These are phyloP conservation scores for Belgica antarctica DNA, from an alignment of 2,888 invertebrate genomes.

Conservation along the genomic window DNA sequence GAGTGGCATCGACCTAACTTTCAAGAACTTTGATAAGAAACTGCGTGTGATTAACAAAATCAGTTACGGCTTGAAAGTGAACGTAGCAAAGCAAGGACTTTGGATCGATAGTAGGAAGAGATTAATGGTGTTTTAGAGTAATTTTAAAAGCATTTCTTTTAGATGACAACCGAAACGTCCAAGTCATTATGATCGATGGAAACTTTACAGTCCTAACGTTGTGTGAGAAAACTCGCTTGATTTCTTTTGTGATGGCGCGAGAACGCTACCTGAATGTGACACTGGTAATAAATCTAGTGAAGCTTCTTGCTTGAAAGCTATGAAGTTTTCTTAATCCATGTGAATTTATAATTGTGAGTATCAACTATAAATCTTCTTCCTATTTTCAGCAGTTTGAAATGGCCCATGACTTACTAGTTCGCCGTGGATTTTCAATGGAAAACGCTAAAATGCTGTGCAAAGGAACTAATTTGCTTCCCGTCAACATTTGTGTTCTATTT, in stretches of 20 bases:
- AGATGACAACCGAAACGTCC: neutral
- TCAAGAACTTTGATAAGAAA: neutral
- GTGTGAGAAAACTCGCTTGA: neutral
- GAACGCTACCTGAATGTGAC: neutral
- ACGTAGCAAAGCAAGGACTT: neutral
- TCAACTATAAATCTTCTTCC: no score
- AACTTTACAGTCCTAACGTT: neutral
- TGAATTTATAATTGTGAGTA: no score
- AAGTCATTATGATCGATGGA: neutral
- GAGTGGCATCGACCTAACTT: neutral
- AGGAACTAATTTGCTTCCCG: no score
- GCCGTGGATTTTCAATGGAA: neutral
- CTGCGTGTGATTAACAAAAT: neutral
- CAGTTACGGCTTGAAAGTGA: neutral
- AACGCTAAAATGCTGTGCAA: neutral
- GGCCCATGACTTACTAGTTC: neutral
- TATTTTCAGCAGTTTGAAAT: neutral
- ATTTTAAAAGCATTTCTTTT: neutral
- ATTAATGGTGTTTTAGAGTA: neutral
- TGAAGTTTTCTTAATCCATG: no score
- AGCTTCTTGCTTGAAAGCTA: neutral
- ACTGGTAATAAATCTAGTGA: neutral
- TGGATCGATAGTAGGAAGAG: slow-evolving; percentile 5
- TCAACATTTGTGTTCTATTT: no score
- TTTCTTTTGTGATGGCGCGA: neutral